Evolutionary conservation across 2,888 invertebrate genomes (phyloP).

Genomic region (Byasa hedistus): DNA sequence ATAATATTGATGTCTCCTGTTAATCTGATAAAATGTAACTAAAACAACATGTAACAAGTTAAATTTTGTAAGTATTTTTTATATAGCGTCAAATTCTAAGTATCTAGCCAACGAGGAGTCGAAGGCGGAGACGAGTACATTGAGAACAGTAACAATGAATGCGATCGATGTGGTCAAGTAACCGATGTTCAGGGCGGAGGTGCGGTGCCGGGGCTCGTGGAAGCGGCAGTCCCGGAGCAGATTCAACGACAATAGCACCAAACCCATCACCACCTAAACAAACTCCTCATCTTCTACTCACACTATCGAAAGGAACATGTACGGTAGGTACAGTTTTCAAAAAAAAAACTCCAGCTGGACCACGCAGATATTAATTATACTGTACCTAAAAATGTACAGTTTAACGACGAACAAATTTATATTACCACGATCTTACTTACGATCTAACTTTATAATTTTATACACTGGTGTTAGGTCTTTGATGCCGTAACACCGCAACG

Average conservation of each 20-base stretch:
- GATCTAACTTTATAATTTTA: no score
- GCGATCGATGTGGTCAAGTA: slow-evolving; percentile 85
- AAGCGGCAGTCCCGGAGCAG: slow-evolving; percentile 88
- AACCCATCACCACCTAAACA: slow-evolving; percentile 85
- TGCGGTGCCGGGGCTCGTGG: slow-evolving; percentile 84
- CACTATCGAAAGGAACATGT: not conserved
- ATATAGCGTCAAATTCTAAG: slow-evolving; percentile 49
- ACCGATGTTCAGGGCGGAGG: slow-evolving; percentile 85
- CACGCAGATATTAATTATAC: no score
- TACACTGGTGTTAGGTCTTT: no score
- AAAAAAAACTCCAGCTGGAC: not conserved
- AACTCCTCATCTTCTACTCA: slow-evolving; percentile 4
- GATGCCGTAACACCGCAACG: no score
- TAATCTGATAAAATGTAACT: no score
- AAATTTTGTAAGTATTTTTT: not conserved
- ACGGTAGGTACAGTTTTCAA: not conserved
- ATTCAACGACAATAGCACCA: slow-evolving; percentile 86
- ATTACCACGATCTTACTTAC: no score
- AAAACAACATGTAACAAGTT: no score
- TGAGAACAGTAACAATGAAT: slow-evolving; percentile 86
- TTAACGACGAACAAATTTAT: no score
- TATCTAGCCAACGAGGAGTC: slow-evolving; percentile 84
- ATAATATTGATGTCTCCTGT: no score
- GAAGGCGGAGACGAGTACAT: slow-evolving; percentile 88
- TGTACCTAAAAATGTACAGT: no score